Base-by-base conservation (phyloP, 1,140 invertebrate genomes). In the Pteromalus puparum region DNA sequence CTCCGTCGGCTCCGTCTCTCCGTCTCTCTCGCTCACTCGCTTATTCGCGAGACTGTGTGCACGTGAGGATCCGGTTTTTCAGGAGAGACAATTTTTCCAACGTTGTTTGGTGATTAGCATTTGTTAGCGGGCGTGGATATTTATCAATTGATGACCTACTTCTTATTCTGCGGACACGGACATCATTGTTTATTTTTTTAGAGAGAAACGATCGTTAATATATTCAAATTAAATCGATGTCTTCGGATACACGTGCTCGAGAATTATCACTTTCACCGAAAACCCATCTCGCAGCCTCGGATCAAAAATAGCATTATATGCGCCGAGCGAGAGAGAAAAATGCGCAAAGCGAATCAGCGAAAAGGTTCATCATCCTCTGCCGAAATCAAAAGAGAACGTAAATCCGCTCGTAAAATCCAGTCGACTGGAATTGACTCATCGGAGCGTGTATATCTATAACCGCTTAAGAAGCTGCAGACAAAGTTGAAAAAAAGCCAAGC, bases 341-440 rank as follows among this genome's bases (percentile, higher is more conserved):
- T n/a, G 18, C 34, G 30, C 72, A 30, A 46, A 75, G 42, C 48
- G 73, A 75, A 48, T 75, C 73, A 75, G 42, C 21, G 12, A 75
- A 75, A 38, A 48, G n/a, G 73, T 75, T 75, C 73, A 75, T 75
- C 73, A 46, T 75, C 73, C 21, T 75, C n/a, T n/a, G 73, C 10
- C 34, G 21, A 75, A 75, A 48, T 75, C 73, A 42, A 75, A 38
- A 75, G 42, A 75, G 67, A 48, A 75, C 24, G 21, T 75, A 75
- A 75, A 48, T 75, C n/a, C 38, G 34, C 28, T 75, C 73, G 73
- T 75, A 75, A 75, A 75, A 75, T 6, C n/a, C 34, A 75, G 21
- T 15, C 73, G n/a, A 75, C n/a, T 46, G 42, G 73, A 65, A 61
- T 78, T 76, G 75, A 76, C 46, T 76, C 75, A 48, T 53, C 42